These are phyloP conservation scores for Disparrhopalites patrizii DNA, from an alignment of 2,888 invertebrate species.

Conservation along the genomic window DNA sequence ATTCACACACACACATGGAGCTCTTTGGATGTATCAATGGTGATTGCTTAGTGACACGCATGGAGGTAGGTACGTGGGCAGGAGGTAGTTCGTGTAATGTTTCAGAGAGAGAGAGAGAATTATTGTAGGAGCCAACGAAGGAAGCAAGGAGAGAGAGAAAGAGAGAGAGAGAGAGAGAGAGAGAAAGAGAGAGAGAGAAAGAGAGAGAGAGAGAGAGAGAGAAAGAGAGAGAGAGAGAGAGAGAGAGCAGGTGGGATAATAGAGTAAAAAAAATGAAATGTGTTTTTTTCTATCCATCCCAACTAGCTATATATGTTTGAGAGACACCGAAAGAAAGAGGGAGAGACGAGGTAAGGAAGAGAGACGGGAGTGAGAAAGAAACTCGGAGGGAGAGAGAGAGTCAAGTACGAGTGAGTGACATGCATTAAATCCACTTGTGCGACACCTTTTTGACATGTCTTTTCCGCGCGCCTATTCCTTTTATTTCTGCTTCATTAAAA, in stretches of 20 bases:
- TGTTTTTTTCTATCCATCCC: neutral
- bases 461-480: constrained; percentile 16
- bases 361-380: neutral
- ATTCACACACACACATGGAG: too few relatives aligned
- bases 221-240: neutral
- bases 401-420: constrained; percentile 24
- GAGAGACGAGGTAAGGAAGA: neutral
- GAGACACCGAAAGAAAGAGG: neutral
- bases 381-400: too few relatives aligned
- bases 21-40: too few relatives aligned
- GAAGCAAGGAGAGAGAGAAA: too few relatives aligned
- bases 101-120: neutral
- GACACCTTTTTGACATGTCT: constrained; percentile 21
- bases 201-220: neutral
- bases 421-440: constrained; percentile 23
- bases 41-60: constrained; percentile 25
- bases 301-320: too few relatives aligned
- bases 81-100: too few relatives aligned
- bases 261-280: neutral
- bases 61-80: neutral
- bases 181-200: neutral
- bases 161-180: neutral
- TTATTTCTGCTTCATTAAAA: constrained; percentile 10
- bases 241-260: constrained; percentile 6
- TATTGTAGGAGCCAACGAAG: too few relatives aligned